These are phyloP conservation scores for Plestiodon gilberti DNA, from an alignment of 2,113 vertebrate genomes.

Conservation along the genomic window DNA sequence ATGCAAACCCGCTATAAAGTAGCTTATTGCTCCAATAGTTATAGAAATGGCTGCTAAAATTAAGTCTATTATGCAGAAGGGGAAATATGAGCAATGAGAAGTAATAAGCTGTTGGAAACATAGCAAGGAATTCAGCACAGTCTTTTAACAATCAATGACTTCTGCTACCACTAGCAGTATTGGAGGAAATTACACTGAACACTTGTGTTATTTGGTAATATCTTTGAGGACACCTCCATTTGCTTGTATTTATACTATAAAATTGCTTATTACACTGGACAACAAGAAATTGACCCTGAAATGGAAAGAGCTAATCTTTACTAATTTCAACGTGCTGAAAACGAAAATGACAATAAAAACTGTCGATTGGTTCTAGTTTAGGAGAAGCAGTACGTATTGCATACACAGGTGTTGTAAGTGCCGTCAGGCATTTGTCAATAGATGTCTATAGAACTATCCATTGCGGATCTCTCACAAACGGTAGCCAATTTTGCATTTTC, in stretches of 20 bases:
- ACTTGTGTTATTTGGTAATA: background rate
- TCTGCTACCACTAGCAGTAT: background rate
- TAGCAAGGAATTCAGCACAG: conserved; percentile 12
- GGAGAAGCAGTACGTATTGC: too few species aligned
- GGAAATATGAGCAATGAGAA: conserved; percentile 11
- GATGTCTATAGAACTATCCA: too few species aligned
- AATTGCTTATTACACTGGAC: too few species aligned
- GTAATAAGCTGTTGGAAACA: conserved; percentile 8
- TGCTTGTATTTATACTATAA: background rate
- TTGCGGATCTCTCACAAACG: too few species aligned
- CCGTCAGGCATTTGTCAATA: too few species aligned
- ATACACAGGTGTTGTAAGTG: too few species aligned
- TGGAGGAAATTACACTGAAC: background rate
- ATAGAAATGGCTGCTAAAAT: conserved; percentile 11
- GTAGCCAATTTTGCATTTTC: too few species aligned
- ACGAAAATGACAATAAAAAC: too few species aligned
- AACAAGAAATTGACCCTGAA: too few species aligned
- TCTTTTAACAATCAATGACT: conserved; percentile 33
- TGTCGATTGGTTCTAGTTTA: too few species aligned
- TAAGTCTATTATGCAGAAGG: background rate
- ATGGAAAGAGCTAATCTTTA: too few species aligned
- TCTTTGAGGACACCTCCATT: background rate
- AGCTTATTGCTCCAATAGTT: conserved; percentile 23
- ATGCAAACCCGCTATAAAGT: conserved; percentile 15
- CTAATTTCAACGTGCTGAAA: too few species aligned